Evolutionary conservation across 2,888 invertebrate species (phyloP).

Genomic region (Unio pictorum): DNA sequence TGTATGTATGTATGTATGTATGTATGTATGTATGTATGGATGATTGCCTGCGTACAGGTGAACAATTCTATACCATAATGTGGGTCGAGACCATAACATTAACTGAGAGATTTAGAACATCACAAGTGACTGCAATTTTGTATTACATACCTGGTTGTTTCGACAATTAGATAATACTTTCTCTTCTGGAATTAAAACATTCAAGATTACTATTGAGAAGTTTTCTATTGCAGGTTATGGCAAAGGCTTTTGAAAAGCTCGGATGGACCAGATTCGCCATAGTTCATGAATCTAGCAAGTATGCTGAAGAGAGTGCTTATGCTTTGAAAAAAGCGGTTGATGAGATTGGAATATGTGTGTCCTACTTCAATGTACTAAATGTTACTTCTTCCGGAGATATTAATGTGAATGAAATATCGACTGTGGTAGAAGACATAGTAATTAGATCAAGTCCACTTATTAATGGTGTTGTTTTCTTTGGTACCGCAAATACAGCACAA

Average conservation of each 20-base stretch:
- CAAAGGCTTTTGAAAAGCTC: conserved; percentile 2
- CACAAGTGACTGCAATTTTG: too few species aligned
- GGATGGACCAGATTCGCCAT: conserved; percentile 18
- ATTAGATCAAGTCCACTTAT: conserved; percentile 6
- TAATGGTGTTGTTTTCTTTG: conserved; percentile 13
- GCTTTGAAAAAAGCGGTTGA: neutral
- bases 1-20: too few species aligned
- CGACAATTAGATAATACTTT: too few species aligned
- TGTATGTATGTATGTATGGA: too few species aligned
- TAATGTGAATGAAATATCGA: neutral
- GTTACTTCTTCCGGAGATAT: neutral
- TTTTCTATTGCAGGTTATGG: conserved; percentile 8
- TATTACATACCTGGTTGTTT: too few species aligned
- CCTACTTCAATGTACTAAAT: neutral
- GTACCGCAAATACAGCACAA: neutral
- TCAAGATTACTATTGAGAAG: neutral
- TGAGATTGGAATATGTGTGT: conserved; percentile 5
- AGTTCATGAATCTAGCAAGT: conserved; percentile 8
- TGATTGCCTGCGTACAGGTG: too few species aligned
- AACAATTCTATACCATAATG: too few species aligned
- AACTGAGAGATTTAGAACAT: too few species aligned
- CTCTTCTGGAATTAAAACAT: too few species aligned
- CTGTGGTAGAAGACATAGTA: neutral
- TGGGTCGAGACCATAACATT: too few species aligned
- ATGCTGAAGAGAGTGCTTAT: conserved; percentile 6